Conservation (phyloP, 2,888 invertebrate species). For the Trypoxylon attenuatum region DNA sequence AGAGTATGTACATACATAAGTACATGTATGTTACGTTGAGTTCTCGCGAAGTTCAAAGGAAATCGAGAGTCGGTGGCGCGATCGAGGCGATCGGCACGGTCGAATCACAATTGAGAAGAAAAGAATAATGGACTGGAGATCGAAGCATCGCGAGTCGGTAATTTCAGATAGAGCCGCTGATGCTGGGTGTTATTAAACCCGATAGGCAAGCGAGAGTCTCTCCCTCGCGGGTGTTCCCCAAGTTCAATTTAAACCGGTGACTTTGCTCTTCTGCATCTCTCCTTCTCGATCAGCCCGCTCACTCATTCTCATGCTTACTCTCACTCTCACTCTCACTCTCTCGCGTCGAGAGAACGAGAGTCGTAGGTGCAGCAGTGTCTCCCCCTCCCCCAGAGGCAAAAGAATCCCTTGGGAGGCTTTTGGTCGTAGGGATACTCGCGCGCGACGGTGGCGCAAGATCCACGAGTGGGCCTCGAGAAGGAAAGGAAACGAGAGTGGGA, state of each 20-base stretch:
- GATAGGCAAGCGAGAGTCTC: constrained; percentile 55
- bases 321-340: constrained; percentile 17
- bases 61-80: no score
- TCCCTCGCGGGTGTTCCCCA: constrained; percentile 63
- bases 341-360: constrained; percentile 4
- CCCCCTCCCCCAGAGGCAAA: constrained; percentile 21
- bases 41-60: no score
- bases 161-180: constrained; percentile 55
- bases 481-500: constrained; percentile 2
- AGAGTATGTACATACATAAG: no score
- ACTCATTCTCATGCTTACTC: no score
- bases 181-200: constrained; percentile 58
- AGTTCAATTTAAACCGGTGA: constrained; percentile 73
- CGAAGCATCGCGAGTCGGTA: constrained; percentile 44
- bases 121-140: constrained; percentile 13
- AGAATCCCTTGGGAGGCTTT: constrained; percentile 36
- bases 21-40: no score
- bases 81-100: constrained; percentile 37
- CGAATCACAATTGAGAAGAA: constrained; percentile 11
- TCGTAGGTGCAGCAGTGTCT: constrained; percentile 12
- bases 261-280: constrained; percentile 63
- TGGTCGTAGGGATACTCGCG: constrained; percentile 21
- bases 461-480: constrained; percentile 15
- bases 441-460: constrained; percentile 43
- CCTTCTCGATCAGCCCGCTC: constrained; percentile 2